Evolutionary conservation across 2,888 invertebrate genomes (phyloP), one percentile per base, ranked within the genome.

Genomic region (Acleris emargana): DNA sequence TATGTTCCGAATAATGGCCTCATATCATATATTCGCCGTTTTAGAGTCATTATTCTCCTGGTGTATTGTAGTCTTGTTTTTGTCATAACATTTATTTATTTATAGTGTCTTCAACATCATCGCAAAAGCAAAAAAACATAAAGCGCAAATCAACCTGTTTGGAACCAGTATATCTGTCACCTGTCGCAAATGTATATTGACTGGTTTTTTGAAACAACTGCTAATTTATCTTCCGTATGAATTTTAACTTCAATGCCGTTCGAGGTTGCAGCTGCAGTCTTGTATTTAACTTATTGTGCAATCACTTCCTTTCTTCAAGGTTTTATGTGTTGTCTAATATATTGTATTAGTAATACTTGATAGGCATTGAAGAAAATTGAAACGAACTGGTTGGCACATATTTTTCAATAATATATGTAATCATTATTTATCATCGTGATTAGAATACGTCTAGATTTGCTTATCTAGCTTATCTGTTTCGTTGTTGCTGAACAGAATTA

Each of bases 161-260:
- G 5, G 47, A 64, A 64, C 64, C 49, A 42, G 64, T 58, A 52
- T 58, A 17, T 20, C 52, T 25, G 17, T 7, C 58, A 52, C 53
- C 58, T 64, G 60, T 25, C 52, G 57, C 18, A 20, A 52, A 43
- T 58, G 52, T 57, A 45, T 38, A 38, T 38, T 13, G 38, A 38
- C 38, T 17, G 38, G 53, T 59, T 59, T 62, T 59, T 59, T 22
- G 32, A 47, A 28, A 42, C 64, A 54, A 47, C 38, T 59, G 64
- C 49, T 42, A 18, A 18, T 9, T 59, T 42, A 53, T 7, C 53
- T 58, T 49, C 58, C 58, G 25, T 49, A 38, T 38, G 45, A 17
- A 50, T 62, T 32, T 58, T 18, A 47, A 49, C 22, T 45, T 43
- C 50, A 38, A 52, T 58, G 32, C 45, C 16, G 22, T 9, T 42